Percentiles rank a stretch among this genome's conserved stretches.
phyloP scores from a whole-genome alignment of 92 coral and sea anemone genomes.

The Phenganax subtilis region DNA sequence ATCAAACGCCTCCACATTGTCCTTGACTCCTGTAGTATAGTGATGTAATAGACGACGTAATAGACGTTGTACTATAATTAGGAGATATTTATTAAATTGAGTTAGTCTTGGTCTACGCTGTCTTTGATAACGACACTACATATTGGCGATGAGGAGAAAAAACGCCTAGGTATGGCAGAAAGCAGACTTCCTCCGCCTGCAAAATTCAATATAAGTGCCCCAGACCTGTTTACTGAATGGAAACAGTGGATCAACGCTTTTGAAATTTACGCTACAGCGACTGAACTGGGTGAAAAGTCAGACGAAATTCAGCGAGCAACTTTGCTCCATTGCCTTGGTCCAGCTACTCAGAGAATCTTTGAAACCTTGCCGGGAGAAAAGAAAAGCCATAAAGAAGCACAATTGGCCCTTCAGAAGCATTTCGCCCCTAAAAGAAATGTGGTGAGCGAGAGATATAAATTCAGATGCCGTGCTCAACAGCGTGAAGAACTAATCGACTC shows the following conservation, averaged over 20 bases:
- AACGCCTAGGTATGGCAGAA: not conserved
- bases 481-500: constrained; percentile 11
- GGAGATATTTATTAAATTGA: too few species aligned
- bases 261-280: not conserved
- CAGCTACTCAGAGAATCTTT: constrained; percentile 19
- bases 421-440: constrained; percentile 40
- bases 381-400: constrained; percentile 15
- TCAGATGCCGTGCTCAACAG: constrained; percentile 34
- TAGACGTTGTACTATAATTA: too few species aligned
- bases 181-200: not conserved
- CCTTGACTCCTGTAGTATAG: too few species aligned
- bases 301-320: too few species aligned
- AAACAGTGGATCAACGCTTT: constrained; percentile 4
- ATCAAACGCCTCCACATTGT: too few species aligned
- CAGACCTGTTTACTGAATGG: not conserved
- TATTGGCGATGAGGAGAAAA: not conserved
- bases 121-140: too few species aligned
- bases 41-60: too few species aligned
- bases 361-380: not conserved
- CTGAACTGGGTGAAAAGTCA: not conserved
- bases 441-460: constrained; percentile 44
- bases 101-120: too few species aligned
- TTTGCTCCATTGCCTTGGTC: constrained; percentile 38
- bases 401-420: constrained; percentile 31
- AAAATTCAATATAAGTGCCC: not conserved